Percentiles rank a stretch among this genome's conserved stretches.
phyloP scores from a whole-genome alignment of 2,113 vertebrate species.

The Theristicus caerulescens region DNA sequence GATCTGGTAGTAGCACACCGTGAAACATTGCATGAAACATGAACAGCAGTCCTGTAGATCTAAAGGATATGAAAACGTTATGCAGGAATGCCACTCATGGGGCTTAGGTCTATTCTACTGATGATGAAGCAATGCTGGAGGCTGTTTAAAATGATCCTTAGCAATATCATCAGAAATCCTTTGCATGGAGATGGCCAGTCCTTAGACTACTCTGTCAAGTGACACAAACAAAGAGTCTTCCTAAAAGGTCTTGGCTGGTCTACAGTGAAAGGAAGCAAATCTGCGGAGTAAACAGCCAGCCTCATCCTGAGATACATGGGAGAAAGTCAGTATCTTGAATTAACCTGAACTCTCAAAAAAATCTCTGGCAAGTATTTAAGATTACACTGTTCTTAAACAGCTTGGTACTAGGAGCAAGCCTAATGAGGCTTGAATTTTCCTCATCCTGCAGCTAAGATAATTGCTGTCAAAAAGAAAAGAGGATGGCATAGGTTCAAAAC shows the following conservation, averaged over 20 bases:
- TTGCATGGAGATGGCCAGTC: background rate
- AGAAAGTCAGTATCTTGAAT: background rate
- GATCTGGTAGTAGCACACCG: background rate
- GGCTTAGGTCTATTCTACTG: background rate
- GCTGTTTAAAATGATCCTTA: background rate
- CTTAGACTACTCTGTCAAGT: background rate
- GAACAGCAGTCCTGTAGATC: background rate
- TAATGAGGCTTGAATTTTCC: background rate
- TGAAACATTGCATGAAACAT: background rate
- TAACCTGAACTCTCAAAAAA: background rate
- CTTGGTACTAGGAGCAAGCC: background rate
- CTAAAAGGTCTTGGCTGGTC: background rate
- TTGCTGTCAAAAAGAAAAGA: background rate
- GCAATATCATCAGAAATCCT: background rate
- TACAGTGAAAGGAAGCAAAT: background rate
- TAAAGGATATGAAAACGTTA: background rate
- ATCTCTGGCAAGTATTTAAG: background rate
- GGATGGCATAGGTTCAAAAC: background rate
- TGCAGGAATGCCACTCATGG: background rate
- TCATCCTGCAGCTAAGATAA: background rate
- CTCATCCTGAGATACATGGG: background rate
- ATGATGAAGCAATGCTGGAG: background rate
- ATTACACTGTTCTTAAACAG: background rate
- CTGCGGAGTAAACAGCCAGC: background rate
- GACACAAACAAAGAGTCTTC: background rate